phyloP scores from a whole-genome alignment of 2,797 vertebrate species.

The Dermochelys coriacea region DNA sequence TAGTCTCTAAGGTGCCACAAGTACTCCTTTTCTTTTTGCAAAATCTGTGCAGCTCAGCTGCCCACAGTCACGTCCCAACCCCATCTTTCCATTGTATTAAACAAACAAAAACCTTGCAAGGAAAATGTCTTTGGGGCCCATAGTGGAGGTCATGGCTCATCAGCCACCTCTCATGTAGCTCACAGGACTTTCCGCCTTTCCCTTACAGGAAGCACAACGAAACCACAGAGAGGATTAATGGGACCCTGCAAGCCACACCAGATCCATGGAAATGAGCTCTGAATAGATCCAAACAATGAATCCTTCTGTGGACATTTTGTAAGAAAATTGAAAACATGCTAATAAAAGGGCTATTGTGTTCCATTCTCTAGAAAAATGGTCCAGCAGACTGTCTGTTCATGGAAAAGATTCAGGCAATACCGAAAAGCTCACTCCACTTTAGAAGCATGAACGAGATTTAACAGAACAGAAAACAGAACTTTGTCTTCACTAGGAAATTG shows the following conservation, averaged over 20 bases:
- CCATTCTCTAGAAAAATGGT: background rate
- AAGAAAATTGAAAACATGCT: slow-evolving; percentile 21
- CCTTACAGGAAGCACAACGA: slow-evolving; percentile 44
- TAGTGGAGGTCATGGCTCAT: slow-evolving; percentile 35
- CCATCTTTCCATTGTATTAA: background rate
- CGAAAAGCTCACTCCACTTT: background rate
- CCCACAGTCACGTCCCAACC: slow-evolving; percentile 28
- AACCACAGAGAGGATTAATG: slow-evolving; percentile 14
- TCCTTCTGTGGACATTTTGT: background rate
- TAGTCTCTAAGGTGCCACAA: no score
- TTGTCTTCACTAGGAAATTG: background rate
- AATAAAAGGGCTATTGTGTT: background rate
- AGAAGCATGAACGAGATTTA: background rate
- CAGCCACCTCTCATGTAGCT: background rate
- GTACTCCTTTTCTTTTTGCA: no score
- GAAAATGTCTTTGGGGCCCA: slow-evolving; percentile 26
- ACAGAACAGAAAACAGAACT: background rate
- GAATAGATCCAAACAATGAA: slow-evolving; percentile 9
- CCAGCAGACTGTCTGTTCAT: background rate
- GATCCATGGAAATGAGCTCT: slow-evolving; percentile 46
- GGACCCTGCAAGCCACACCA: slow-evolving; percentile 44
- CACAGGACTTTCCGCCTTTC: background rate
- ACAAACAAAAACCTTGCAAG: background rate
- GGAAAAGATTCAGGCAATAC: background rate
- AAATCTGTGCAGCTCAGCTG: slow-evolving; percentile 20